A percentile compares a stretch with the other conserved stretches of the same genome.
These are phyloP conservation scores for Austrolebias charrua DNA, from an alignment of 2,797 vertebrate genomes.

Conservation along the genomic window DNA sequence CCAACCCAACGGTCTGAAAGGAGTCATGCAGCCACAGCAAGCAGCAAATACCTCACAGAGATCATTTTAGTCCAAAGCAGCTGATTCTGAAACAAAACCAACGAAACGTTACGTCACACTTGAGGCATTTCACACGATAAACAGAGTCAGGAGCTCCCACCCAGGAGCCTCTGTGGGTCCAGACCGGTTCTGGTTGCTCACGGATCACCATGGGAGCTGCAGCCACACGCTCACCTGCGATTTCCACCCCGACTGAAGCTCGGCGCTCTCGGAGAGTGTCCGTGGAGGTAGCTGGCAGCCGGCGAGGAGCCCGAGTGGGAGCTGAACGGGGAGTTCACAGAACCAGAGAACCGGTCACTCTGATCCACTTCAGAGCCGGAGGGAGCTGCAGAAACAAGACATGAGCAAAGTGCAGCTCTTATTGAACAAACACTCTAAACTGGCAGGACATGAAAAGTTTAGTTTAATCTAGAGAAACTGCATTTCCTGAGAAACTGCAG, in stretches of 20 bases:
- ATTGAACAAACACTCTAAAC: no score
- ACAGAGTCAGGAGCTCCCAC: no score
- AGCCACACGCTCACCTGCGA: slow-evolving; percentile 69
- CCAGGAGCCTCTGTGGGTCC: no score
- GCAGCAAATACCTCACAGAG: slow-evolving; percentile 51
- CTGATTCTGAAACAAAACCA: slow-evolving; percentile 59
- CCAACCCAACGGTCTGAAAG: no score
- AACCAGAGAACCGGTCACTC: slow-evolving; percentile 11
- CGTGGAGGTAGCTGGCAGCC: slow-evolving; percentile 1
- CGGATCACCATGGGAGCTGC: slow-evolving; percentile 32
- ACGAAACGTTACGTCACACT: slow-evolving; percentile 22
- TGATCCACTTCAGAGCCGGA: slow-evolving; percentile 57
- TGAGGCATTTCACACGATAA: background rate
- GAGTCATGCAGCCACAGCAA: slow-evolving; percentile 26
- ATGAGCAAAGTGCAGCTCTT: background rate
- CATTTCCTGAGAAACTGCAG: no score
- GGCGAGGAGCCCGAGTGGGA: slow-evolving; percentile 49
- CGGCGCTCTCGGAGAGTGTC: slow-evolving; percentile 45
- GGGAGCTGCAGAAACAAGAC: slow-evolving; percentile 50
- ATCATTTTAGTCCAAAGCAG: slow-evolving; percentile 47
- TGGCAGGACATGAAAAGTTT: no score
- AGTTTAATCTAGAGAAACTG: no score
- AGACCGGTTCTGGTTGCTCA: no score
- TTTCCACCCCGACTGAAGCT: slow-evolving; percentile 55
- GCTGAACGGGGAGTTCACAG: slow-evolving; percentile 12